Base-by-base conservation (phyloP, 2,888 invertebrate species). In the Limnephilus auricula region DNA sequence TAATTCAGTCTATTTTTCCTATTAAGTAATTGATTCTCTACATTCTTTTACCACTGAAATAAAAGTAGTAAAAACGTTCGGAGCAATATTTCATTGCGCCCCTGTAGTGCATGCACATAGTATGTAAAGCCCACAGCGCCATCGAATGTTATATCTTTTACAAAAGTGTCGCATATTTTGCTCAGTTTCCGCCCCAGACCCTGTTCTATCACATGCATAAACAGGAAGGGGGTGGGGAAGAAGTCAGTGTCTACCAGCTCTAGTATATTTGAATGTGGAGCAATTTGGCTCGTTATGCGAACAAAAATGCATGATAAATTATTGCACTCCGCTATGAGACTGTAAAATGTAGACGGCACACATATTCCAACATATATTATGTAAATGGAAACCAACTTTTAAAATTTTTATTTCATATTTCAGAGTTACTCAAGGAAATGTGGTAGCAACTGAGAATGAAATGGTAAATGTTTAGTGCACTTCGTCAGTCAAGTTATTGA, bases 231-330 rank as follows among this genome's bases (percentile, higher is more conserved):
- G 90, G 15, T 13, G 87, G 80, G 78, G 82, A 84, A 79, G 34
- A 82, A 34, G 34, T 82, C 82, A 9, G 32, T 37, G 82, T 82
- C 65, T 65, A 65, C 65, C 65, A 25, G 25, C 65, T 9, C 25
- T 65, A n/a, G 82, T 85, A 85, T 85, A 92, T 92, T 90, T 89
- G 80, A 80, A 90, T 85, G 89, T 89, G 50, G 84, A 90, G 92
- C 90, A 90, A 90, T 90, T 90, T 92, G 92, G 90, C 90, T 90
- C 90, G 92, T 92, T 92, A 90, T 78, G 45, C 90, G 34, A 84
- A 85, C 90, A 92, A 92, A 92, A 92, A 92, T 90, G 79, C 80
- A 89, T 89, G 89, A 89, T 90, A 90, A 90, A 90, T 91, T 92
- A 89, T 85, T 34, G 65, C 65, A 25, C 65, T 65, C 65, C n/a